Evolutionary conservation across 2,113 vertebrate genomes (phyloP).

Genomic region (Gnathonemus longibarbis): DNA sequence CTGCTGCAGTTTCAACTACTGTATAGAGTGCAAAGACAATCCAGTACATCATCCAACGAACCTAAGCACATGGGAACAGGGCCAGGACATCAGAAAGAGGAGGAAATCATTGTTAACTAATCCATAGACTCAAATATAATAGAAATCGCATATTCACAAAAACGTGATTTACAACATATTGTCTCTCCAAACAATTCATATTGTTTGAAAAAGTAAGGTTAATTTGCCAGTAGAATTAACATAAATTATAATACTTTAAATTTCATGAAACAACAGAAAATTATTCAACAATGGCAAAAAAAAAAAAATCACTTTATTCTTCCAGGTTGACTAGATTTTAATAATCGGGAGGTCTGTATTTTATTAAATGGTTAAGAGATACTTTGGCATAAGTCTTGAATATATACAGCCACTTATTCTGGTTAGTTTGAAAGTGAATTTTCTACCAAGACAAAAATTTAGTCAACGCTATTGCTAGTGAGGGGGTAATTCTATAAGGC

Average conservation of each 20-base stretch:
- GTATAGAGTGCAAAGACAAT: slow-evolving; percentile 82
- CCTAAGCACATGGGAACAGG: slow-evolving; percentile 48
- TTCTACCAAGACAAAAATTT: neutral
- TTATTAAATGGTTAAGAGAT: neutral
- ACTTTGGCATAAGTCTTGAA: neutral
- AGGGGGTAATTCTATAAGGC: no score
- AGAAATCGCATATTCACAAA: neutral
- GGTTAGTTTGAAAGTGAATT: neutral
- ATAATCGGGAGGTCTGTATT: neutral
- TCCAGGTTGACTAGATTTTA: neutral
- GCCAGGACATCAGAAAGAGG: neutral
- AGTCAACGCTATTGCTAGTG: neutral
- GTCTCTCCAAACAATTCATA: neutral
- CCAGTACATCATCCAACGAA: slow-evolving; percentile 92
- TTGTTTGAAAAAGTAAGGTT: neutral
- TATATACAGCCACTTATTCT: neutral
- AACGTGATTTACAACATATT: neutral
- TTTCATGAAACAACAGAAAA: neutral
- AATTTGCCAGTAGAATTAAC: neutral
- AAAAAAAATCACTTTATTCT: neutral
- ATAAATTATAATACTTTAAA: neutral
- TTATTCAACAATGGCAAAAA: neutral
- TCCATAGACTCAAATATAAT: neutral
- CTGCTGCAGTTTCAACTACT: slow-evolving; percentile 70
- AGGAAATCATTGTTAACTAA: neutral